Evolutionary conservation across 2,797 vertebrate genomes (phyloP).

Genomic region (Sciaenops ocellatus): DNA sequence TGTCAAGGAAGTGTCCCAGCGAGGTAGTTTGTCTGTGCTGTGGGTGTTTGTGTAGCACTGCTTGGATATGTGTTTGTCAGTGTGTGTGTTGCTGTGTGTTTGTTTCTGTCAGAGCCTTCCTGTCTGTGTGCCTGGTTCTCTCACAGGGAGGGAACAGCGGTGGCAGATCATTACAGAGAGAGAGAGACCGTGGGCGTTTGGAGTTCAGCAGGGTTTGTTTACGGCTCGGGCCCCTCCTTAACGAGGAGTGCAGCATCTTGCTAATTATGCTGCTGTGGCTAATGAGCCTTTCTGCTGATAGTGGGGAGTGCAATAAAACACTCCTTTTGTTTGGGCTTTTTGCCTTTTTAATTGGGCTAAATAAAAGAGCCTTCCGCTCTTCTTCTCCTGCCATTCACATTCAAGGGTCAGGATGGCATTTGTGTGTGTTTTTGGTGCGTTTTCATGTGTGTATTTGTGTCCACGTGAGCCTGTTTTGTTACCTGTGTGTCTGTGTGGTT

Average conservation of each 20-base stretch:
- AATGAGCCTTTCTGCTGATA: slow-evolving; percentile 86
- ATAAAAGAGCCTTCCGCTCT: slow-evolving; percentile 75
- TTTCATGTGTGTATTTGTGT: slow-evolving; percentile 47
- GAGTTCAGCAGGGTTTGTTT: slow-evolving; percentile 87
- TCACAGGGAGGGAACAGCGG: slow-evolving; percentile 74
- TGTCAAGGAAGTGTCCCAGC: slow-evolving; percentile 52
- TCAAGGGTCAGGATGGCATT: slow-evolving; percentile 57
- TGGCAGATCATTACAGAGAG: slow-evolving; percentile 83
- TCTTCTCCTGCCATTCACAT: slow-evolving; percentile 61
- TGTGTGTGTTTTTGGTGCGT: slow-evolving; percentile 32
- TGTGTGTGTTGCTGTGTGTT: slow-evolving; percentile 46
- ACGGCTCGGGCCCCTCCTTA: slow-evolving; percentile 85
- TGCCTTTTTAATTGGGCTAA: slow-evolving; percentile 83
- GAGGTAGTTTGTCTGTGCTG: slow-evolving; percentile 55
- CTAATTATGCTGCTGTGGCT: slow-evolving; percentile 88
- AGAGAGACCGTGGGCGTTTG: slow-evolving; percentile 75
- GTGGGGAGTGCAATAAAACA: slow-evolving; percentile 81
- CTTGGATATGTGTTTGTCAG: slow-evolving; percentile 38
- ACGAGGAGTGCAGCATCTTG: slow-evolving; percentile 87
- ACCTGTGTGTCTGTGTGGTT: slow-evolving; percentile 32
- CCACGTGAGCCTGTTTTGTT: slow-evolving; percentile 32
- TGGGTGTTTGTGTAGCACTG: slow-evolving; percentile 46
- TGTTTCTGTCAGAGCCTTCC: slow-evolving; percentile 69
- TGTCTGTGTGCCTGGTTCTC: slow-evolving; percentile 64
- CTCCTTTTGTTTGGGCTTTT: slow-evolving; percentile 84